phyloP scores from a whole-genome alignment of 1,140 invertebrate species.

The Coptotermes formosanus region DNA sequence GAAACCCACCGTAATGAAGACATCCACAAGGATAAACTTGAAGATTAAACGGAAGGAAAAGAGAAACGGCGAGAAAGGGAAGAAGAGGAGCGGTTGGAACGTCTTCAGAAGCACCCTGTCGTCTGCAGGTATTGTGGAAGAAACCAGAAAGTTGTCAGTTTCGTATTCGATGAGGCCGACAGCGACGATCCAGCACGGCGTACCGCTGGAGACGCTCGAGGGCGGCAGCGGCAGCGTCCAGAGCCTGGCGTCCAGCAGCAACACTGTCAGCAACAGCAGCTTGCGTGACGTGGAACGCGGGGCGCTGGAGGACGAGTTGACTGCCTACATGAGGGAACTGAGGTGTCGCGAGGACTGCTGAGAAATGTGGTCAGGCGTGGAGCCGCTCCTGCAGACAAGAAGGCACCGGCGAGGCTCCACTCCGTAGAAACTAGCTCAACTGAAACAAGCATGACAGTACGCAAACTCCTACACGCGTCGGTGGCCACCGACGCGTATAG shows the following conservation, averaged over 20 bases:
- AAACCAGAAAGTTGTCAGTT: background rate
- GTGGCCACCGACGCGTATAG: no score
- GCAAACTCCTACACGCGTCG: no score
- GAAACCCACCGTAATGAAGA: background rate
- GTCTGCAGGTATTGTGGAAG: background rate
- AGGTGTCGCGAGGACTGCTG: constrained; percentile 36
- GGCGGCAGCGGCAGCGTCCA: background rate
- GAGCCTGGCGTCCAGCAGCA: constrained; percentile 16
- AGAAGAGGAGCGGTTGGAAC: background rate
- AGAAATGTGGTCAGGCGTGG: background rate
- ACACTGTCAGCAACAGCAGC: constrained; percentile 47
- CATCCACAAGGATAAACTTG: background rate
- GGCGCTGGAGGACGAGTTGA: constrained; percentile 47
- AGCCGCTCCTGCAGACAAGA: background rate
- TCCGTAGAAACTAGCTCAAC: no score
- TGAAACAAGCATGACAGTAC: no score
- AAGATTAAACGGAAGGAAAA: background rate
- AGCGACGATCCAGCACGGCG: background rate
- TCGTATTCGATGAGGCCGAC: background rate
- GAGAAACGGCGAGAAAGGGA: background rate
- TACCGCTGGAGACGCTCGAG: background rate
- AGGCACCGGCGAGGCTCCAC: background rate
- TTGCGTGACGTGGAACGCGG: constrained; percentile 46
- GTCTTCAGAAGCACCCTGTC: background rate
- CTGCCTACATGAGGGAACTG: constrained; percentile 46